Percentiles rank a stretch among this genome's conserved stretches.
Conservation (phyloP, 2,797 vertebrate genomes). For the Notoglanidium macrostoma region DNA sequence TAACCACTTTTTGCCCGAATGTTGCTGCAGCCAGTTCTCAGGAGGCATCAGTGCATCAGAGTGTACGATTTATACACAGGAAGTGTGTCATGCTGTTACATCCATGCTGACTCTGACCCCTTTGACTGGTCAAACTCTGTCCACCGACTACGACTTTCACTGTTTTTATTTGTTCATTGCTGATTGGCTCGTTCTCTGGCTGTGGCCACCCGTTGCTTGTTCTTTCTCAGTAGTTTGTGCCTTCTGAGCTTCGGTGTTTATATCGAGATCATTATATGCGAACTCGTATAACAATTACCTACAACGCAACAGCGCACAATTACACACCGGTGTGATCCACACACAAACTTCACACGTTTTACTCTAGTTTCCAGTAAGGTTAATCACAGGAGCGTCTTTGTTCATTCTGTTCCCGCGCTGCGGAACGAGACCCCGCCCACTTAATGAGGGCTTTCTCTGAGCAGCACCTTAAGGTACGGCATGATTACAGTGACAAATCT, state of each 20-base stretch:
- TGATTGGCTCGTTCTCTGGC: background rate
- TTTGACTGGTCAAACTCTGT: background rate
- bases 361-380: no score
- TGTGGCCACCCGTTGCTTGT: background rate
- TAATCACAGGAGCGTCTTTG: background rate
- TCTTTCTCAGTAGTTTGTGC: background rate
- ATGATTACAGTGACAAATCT: conserved; percentile 6
- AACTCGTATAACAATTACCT: background rate
- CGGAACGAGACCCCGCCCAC: background rate
- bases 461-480: background rate
- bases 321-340: background rate
- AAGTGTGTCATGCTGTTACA: background rate
- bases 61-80: background rate
- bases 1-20: background rate
- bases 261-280: no score
- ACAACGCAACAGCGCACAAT: background rate
- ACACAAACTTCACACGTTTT: background rate
- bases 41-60: background rate
- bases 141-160: background rate
- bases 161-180: background rate
- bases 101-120: background rate
- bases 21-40: background rate
- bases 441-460: conserved; percentile 27
- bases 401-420: background rate
- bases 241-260: background rate